Evolutionary conservation across 2,113 vertebrate species (phyloP).

Genomic region (Cinclus mexicanus): DNA sequence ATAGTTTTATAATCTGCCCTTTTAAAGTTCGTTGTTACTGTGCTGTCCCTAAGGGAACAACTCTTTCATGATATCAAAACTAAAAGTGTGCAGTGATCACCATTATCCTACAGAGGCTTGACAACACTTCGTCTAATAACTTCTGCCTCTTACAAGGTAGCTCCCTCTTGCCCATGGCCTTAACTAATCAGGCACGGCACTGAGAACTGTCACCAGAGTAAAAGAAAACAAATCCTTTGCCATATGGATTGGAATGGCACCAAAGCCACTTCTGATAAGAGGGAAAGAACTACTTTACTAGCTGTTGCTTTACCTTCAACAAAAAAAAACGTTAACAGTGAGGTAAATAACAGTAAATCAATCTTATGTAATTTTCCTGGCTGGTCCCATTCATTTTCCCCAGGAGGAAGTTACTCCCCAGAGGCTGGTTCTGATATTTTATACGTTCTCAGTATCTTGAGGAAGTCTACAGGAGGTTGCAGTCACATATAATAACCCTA

Average conservation of each 20-base stretch:
- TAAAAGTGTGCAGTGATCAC: slow-evolving; percentile 21
- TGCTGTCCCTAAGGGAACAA: slow-evolving; percentile 48
- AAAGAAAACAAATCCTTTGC: slow-evolving; percentile 20
- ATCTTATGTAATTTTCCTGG: background rate
- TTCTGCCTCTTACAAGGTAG: slow-evolving; percentile 28
- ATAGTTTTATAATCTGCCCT: slow-evolving; percentile 54
- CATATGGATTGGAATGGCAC: slow-evolving; percentile 27
- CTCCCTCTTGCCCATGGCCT: slow-evolving; percentile 19
- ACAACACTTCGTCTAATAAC: slow-evolving; percentile 33
- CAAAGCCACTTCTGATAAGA: background rate
- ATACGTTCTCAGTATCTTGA: background rate
- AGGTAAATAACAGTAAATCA: background rate
- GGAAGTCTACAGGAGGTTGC: background rate
- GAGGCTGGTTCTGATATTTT: background rate
- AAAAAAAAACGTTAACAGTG: background rate
- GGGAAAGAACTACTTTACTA: background rate
- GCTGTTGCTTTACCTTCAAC: background rate
- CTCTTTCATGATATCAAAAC: slow-evolving; percentile 56
- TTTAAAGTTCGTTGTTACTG: slow-evolving; percentile 52
- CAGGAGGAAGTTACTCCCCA: background rate
- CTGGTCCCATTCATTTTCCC: background rate
- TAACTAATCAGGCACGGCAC: background rate
- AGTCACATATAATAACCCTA: background rate
- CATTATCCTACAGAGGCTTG: background rate
- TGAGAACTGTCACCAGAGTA: background rate